A percentile compares a stretch with the other conserved stretches of the same genome.
Conservation (phyloP, 2,797 vertebrate species). For the Antennarius maculatus region DNA sequence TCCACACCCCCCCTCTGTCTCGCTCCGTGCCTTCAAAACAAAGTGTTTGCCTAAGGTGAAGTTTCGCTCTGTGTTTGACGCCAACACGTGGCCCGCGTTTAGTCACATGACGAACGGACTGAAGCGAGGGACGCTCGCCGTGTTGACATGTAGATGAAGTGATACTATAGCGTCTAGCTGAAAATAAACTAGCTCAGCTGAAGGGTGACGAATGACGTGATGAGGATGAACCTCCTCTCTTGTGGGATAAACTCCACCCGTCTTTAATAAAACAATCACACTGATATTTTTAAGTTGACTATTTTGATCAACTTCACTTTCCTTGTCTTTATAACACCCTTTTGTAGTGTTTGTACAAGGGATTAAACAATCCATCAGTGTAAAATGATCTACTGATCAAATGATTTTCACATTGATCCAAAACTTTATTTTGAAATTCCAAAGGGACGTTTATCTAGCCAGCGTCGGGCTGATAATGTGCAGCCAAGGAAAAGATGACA, state of each 20-base stretch:
- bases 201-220: slow-evolving; percentile 44
- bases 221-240: slow-evolving; percentile 17
- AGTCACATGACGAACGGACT: slow-evolving; percentile 31
- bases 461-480: no score
- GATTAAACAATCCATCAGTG: no score
- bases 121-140: slow-evolving; percentile 37
- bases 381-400: no score
- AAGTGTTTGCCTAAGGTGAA: slow-evolving; percentile 71
- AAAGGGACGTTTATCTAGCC: no score
- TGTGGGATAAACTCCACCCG: slow-evolving; percentile 26
- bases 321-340: no score
- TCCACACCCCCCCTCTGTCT: slow-evolving; percentile 23
- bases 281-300: no score
- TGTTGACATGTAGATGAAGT: slow-evolving; percentile 62
- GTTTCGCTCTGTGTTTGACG: slow-evolving; percentile 38
- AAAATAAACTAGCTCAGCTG: slow-evolving; percentile 37
- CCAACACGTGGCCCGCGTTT: slow-evolving; percentile 13
- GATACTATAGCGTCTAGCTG: slow-evolving; percentile 10
- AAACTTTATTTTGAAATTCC: no score
- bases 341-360: no score
- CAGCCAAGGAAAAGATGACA: no score
- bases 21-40: slow-evolving; percentile 48
- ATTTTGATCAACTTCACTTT: no score
- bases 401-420: no score
- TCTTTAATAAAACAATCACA: background rate